These are phyloP conservation scores for Gorsachius goisagi DNA, from an alignment of 2,113 vertebrate species.

Conservation along the genomic window DNA sequence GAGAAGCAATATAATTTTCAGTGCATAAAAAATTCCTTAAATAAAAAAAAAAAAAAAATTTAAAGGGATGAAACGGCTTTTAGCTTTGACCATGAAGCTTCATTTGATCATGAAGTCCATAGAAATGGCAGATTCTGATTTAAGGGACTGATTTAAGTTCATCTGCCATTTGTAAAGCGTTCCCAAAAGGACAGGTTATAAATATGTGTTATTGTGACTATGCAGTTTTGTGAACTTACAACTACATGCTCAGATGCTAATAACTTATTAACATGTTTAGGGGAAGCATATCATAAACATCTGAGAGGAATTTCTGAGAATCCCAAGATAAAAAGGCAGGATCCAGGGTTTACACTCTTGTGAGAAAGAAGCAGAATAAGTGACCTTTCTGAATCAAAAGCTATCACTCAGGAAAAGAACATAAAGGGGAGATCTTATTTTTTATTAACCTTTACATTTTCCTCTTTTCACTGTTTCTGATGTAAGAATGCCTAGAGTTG, in stretches of 20 bases:
- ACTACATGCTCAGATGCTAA: background rate
- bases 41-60: no score
- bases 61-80: background rate
- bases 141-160: background rate
- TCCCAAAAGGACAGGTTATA: background rate
- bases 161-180: background rate
- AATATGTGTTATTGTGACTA: background rate
- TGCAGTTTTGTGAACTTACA: background rate
- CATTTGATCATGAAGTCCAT: background rate
- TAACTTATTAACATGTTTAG: background rate
- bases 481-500: background rate
- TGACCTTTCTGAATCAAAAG: background rate
- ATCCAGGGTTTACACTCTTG: background rate
- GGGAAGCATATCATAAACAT: background rate
- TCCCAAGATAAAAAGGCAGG: background rate
- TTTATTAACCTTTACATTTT: background rate
- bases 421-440: background rate
- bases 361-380: background rate
- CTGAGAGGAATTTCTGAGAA: background rate
- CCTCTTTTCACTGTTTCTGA: background rate
- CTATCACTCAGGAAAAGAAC: background rate
- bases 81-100: background rate
- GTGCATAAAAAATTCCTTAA: background rate
- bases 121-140: background rate
- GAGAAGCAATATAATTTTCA: background rate